Evolutionary conservation across 1,140 invertebrate genomes (phyloP), one percentile per base, ranked within the genome.

Genomic region (Drosophila simulans): DNA sequence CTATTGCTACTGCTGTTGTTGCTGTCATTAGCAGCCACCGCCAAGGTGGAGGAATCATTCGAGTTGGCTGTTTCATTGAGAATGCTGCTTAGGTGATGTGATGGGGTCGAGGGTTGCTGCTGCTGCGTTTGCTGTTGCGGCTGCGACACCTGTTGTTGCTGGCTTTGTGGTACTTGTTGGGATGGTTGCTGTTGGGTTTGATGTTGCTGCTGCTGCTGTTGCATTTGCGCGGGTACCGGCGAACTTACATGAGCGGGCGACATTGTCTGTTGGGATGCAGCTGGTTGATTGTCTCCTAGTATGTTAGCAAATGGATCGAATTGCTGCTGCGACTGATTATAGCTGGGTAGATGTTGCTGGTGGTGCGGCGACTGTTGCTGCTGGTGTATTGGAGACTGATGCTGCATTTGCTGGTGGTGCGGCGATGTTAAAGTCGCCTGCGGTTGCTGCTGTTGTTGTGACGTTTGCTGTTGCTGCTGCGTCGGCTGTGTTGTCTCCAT

Each of bases 1-100:
- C 91, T 91, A 58, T 92, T 92, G 63, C 91, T 91, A 63, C 88
- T 92, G 56, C 91, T 92, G 20, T 92, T 91, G 71, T 92, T 92
- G 70, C 91, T 91, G 12, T 91, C 90, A 17, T 91, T 91, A 22
- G 90, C 91, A 20, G 81, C 91, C 25, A 91, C 86, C 3, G 90
- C 90, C 46, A 91, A 40, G 8, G 91, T 91, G 12, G 90, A 91
- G 17, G 91, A 91, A 65, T 91, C 91, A 75, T 91, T 91, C 8
- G 91, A 91, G 39, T 91, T 91, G 17, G 90, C 90, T 3, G 91
- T 91, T 39, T 91, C 91, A 43, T 91, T 91, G 0, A 91, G 78
- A 31, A 91, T 91, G 54, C 90, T 91, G 68, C 86, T 90, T 48
- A 91, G 51, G 63, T 91, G 86, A 72, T 90, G 91, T 17, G 91